Evolutionary conservation across 2,797 vertebrate genomes (phyloP).

Genomic region (Bucorvus abyssinicus): DNA sequence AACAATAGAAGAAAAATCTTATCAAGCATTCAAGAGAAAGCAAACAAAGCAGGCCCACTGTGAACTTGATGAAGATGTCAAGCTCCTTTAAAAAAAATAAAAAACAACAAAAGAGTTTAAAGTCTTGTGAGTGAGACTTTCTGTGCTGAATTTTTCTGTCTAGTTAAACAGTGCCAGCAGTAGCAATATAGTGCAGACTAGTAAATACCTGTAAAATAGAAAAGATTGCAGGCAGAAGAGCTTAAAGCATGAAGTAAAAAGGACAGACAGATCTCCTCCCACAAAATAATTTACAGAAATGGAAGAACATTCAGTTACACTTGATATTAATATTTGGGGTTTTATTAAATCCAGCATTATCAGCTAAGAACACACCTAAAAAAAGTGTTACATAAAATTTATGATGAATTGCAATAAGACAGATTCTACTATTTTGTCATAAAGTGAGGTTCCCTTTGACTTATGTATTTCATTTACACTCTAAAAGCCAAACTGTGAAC

Average conservation of each 20-base stretch:
- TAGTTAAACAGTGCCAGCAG: slow-evolving; percentile 74
- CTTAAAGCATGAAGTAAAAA: slow-evolving; percentile 58
- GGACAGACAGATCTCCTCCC: slow-evolving; percentile 47
- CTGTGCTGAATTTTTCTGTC: slow-evolving; percentile 72
- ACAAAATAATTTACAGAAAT: slow-evolving; percentile 33
- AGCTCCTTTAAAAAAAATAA: slow-evolving; percentile 89
- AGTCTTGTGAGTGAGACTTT: slow-evolving; percentile 79
- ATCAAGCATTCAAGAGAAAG: slow-evolving; percentile 96
- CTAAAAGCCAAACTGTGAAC: background rate
- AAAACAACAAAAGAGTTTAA: slow-evolving; percentile 82
- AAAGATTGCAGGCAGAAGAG: slow-evolving; percentile 54
- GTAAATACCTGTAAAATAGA: slow-evolving; percentile 45
- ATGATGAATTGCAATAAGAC: background rate
- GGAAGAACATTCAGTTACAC: background rate
- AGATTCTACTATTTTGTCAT: background rate
- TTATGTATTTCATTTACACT: background rate
- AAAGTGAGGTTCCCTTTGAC: background rate
- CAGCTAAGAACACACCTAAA: background rate
- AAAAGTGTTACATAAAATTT: background rate
- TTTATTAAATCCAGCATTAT: background rate
- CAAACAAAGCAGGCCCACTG: slow-evolving; percentile 98
- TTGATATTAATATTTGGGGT: background rate
- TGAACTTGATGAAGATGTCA: slow-evolving; percentile 99
- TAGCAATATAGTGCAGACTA: slow-evolving; percentile 65
- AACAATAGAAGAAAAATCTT: slow-evolving; percentile 93